A percentile compares a stretch with the other conserved stretches of the same genome.
Conservation (phyloP, 2,797 vertebrate genomes). For the Lacerta bilineata region DNA sequence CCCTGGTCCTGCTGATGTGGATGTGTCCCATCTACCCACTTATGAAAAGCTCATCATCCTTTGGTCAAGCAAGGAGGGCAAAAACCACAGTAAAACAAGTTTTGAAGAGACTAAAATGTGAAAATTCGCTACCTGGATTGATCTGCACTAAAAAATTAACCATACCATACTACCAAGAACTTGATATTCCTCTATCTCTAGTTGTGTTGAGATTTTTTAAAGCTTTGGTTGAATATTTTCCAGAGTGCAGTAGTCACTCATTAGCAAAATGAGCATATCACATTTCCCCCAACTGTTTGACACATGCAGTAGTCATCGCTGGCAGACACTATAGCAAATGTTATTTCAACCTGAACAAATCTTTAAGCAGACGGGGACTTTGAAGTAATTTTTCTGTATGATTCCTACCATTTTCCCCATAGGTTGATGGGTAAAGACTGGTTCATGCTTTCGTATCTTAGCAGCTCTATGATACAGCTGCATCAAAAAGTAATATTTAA, state of each 20-base stretch:
- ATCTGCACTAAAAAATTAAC: not conserved
- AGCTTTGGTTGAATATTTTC: not conserved
- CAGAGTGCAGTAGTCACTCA: conserved; percentile 10
- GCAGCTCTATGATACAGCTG: not conserved
- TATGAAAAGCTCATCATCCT: too few relatives aligned
- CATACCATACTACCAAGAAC: not conserved
- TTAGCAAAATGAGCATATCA: conserved; percentile 7
- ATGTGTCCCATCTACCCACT: not conserved
- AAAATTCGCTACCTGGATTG: not conserved
- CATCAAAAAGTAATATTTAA: not conserved
- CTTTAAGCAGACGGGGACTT: not conserved
- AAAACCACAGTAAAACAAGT: not conserved
- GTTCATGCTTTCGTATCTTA: not conserved
- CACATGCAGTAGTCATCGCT: conserved; percentile 6
- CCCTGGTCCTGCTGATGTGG: too few relatives aligned
- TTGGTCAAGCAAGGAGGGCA: not conserved
- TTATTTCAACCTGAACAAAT: not conserved
- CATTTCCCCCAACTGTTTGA: not conserved
- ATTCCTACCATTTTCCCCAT: not conserved
- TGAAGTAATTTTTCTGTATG: not conserved
- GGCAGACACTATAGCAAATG: not conserved
- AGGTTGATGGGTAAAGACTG: not conserved
- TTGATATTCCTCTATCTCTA: not conserved
- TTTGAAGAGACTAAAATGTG: not conserved
- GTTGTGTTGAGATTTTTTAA: not conserved